A percentile compares a stretch with the other conserved stretches of the same genome.
Evolutionary conservation across 2,888 invertebrate genomes (phyloP).

Genomic region (Parnassius smintheus): DNA sequence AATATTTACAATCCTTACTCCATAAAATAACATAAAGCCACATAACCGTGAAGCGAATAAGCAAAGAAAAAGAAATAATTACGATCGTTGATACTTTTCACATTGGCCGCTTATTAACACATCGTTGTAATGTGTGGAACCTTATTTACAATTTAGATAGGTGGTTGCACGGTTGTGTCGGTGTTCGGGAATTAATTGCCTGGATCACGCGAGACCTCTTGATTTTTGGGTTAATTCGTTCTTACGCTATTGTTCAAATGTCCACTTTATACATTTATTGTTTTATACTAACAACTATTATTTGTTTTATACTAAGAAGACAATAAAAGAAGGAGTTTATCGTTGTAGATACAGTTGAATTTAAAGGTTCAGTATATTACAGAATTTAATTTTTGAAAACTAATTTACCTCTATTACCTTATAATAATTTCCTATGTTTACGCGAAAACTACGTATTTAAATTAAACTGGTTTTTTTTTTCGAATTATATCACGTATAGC

Average conservation of each 20-base stretch:
- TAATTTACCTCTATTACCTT: too few species aligned
- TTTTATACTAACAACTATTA: background rate
- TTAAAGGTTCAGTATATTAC: too few species aligned
- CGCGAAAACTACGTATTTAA: too few species aligned
- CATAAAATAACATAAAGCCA: background rate
- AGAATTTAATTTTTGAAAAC: too few species aligned
- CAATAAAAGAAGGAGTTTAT: background rate
- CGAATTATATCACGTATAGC: too few species aligned
- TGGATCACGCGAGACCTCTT: conserved; percentile 52
- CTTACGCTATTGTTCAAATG: conserved; percentile 11
- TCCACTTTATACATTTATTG: conserved; percentile 1
- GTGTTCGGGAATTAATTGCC: conserved; percentile 55
- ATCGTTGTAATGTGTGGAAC: conserved; percentile 30
- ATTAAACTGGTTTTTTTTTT: too few species aligned
- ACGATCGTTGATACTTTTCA: conserved; percentile 30
- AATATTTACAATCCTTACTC: too few species aligned
- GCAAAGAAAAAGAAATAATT: conserved; percentile 31
- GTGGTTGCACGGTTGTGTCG: conserved; percentile 31
- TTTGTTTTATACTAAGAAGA: background rate
- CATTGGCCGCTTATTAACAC: conserved; percentile 39
- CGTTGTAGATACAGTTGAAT: too few species aligned
- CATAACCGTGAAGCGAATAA: conserved; percentile 14
- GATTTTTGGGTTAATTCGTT: conserved; percentile 24
- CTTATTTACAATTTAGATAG: conserved; percentile 43
- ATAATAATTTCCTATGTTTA: too few species aligned